Conservation (phyloP, 2,113 vertebrate species). For the Martes martes region DNA sequence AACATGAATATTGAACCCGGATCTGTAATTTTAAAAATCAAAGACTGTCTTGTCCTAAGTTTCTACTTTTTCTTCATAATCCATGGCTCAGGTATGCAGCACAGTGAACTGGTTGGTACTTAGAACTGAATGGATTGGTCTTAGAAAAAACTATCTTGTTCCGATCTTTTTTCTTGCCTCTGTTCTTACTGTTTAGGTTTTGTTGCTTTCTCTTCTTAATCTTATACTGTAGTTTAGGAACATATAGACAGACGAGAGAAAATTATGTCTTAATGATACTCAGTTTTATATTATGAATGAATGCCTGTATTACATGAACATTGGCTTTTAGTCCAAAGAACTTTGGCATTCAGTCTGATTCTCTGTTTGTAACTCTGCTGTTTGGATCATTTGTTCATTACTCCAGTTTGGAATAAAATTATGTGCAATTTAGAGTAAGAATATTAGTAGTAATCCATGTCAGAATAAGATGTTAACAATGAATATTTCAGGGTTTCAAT, state of each 20-base stretch:
- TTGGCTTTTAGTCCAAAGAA: background rate
- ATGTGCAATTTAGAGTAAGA: background rate
- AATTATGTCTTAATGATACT: background rate
- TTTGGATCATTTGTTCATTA: background rate
- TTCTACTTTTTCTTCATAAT: background rate
- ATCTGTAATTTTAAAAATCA: background rate
- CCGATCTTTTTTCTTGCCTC: background rate
- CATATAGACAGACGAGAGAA: background rate
- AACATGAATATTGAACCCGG: background rate
- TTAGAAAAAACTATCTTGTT: background rate
- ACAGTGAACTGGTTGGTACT: background rate
- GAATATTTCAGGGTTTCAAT: slow-evolving; percentile 8
- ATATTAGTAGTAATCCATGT: background rate
- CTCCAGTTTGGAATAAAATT: background rate
- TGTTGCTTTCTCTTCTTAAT: background rate
- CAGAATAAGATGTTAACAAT: slow-evolving; percentile 1
- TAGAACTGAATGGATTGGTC: background rate
- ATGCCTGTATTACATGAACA: background rate
- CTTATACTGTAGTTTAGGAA: background rate
- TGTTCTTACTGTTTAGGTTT: background rate
- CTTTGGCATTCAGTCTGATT: background rate
- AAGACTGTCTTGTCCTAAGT: background rate
- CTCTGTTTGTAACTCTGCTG: background rate
- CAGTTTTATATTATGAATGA: background rate
- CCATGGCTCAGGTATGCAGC: background rate